Conservation (phyloP, 2,113 vertebrate species). For the Onychostoma macrolepis region DNA sequence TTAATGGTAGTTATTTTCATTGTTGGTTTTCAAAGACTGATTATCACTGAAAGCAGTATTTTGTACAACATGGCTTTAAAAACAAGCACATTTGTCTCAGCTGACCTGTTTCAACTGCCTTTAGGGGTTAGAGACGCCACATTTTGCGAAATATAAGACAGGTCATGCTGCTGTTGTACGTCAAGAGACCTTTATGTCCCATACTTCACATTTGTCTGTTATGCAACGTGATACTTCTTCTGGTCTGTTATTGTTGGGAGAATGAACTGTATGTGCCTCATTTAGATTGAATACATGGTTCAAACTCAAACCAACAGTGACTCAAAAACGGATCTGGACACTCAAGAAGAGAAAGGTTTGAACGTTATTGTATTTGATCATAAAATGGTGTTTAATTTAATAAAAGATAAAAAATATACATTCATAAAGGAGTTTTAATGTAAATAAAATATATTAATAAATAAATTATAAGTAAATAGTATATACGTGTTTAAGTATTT, state of each 20-base stretch:
- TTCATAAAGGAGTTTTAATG: neutral
- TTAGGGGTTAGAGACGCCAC: conserved; percentile 22
- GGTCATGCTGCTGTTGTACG: conserved; percentile 18
- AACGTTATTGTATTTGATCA: neutral
- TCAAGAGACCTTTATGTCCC: conserved; percentile 21
- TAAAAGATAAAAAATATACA: neutral
- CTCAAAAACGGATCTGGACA: neutral
- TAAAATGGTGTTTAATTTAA: too few species aligned
- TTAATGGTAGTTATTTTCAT: neutral
- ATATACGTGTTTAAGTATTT: too few species aligned
- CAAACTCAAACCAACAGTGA: conserved; percentile 12
- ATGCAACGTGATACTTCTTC: neutral
- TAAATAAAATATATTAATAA: too few species aligned
- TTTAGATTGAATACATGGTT: conserved; percentile 10
- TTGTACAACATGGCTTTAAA: neutral
- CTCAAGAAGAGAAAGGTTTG: neutral
- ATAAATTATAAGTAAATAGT: too few species aligned
- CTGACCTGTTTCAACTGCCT: conserved; percentile 28
- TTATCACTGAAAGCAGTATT: neutral
- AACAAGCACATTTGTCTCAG: conserved; percentile 21
- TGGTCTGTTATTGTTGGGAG: conserved; percentile 18
- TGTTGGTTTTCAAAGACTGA: neutral
- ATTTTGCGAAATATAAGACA: conserved; percentile 25
- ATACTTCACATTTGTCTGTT: conserved; percentile 36
- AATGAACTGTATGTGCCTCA: conserved; percentile 19